phyloP scores from a whole-genome alignment of 2,113 vertebrate genomes.

The Ailurus styani region DNA sequence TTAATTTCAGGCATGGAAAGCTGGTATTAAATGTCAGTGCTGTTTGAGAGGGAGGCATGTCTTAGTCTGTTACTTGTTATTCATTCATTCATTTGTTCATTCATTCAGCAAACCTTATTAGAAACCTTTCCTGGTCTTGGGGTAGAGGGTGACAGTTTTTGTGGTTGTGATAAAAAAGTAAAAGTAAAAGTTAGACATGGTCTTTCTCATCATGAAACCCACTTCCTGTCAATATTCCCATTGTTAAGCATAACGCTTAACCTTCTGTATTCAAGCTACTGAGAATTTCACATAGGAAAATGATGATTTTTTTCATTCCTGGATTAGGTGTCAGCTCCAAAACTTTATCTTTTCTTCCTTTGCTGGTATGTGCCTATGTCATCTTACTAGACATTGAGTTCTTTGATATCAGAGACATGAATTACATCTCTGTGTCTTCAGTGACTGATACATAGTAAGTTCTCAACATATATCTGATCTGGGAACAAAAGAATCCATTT shows the following conservation, averaged over 20 bases:
- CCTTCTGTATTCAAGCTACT: not conserved
- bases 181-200: not conserved
- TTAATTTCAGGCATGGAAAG: slow-evolving; percentile 1
- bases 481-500: not conserved
- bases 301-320: not conserved
- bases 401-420: not conserved
- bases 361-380: not conserved
- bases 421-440: not conserved
- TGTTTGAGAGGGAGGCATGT: not conserved
- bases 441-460: not conserved
- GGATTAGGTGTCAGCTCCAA: not conserved
- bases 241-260: too few relatives aligned
- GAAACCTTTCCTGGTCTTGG: not conserved
- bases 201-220: not conserved
- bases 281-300: not conserved
- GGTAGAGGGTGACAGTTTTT: not conserved
- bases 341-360: not conserved
- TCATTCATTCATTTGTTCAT: not conserved
- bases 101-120: not conserved
- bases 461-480: not conserved
- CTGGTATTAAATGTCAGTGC: not conserved
- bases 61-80: not conserved
- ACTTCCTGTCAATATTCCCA: not conserved
- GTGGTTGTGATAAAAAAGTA: not conserved
- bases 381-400: not conserved